Base-by-base conservation (phyloP, 2,888 invertebrate genomes). In the Spisula subtruncata region DNA sequence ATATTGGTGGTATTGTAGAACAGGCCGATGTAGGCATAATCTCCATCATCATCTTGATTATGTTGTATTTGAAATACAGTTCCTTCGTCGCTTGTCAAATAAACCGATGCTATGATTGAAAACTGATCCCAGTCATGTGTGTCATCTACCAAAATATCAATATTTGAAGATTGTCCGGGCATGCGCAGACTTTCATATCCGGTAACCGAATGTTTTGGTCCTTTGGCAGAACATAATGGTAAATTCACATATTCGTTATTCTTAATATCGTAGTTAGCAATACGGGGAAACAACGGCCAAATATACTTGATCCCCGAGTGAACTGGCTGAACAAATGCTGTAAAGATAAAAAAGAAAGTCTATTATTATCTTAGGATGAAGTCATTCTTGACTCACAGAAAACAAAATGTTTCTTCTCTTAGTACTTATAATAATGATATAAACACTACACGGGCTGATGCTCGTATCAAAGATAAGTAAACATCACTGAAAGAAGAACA, bases 151-250 rank as follows among this genome's bases (percentile, higher is more conserved):
- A 32, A 14, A 29, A 71, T 71, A 32, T 71, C 71, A 18, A 71
- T 71, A 75, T 75, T 32, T 16, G 16, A 0, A 35, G 32, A 29
- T 35, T 32, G 25, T 16, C 75, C 75, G 35, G 5, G 32, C 35
- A 75, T 32, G 75, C 75, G 75, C 6, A 75, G 35, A 75, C 75
- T 75, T 10, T 75, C 35, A 75, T 35, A 75, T 18, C 75, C 75
- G 32, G 12, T 18, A 35, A 35, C 35, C 29, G 75, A 35, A 6
- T 75, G 14, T 5, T 1, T 16, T 75, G 75, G 75, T 4, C 75
- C 75, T 35, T 75, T 75, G 8, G 32, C 32, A 2, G 75, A 16
- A 75, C 75, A 75, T 5, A 75, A 1, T 0, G 35, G 75, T 18
- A 16, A 4, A 5, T 32, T 32, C 32, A 32, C 5, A 75, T 32